Conservation (phyloP, 2,888 invertebrate genomes). For the Schizotus pectinicornis region DNA sequence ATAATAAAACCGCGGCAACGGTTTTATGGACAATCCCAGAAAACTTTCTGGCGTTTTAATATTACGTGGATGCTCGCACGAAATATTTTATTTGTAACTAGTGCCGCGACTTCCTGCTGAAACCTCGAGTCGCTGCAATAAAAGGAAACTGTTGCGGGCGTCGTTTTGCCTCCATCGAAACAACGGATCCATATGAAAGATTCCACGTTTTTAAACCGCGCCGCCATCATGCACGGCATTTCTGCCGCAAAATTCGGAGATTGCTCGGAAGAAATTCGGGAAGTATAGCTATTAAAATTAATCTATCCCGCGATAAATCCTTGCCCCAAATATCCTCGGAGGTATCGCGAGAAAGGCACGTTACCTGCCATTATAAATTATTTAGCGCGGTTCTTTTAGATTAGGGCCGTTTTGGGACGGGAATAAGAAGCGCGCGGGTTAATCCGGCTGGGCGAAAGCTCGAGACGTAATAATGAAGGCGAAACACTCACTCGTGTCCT, state of each 20-base stretch:
- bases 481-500: constrained; percentile 4
- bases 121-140: constrained; percentile 1
- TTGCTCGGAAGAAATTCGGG: constrained; percentile 20
- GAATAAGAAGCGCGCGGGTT: constrained; percentile 19
- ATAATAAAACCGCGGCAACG: constrained; percentile 2
- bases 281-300: constrained; percentile 38
- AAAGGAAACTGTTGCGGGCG: neutral
- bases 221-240: neutral
- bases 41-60: constrained; percentile 1
- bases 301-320: constrained; percentile 42
- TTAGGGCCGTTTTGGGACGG: constrained; percentile 42
- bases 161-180: neutral
- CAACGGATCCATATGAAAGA: constrained; percentile 5
- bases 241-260: constrained; percentile 20
- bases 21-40: neutral
- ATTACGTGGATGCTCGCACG: neutral
- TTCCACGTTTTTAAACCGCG: constrained; percentile 7
- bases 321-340: constrained; percentile 35
- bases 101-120: constrained; percentile 10
- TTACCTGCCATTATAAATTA: constrained; percentile 48
- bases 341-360: constrained; percentile 37
- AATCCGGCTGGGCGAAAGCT: constrained; percentile 15
- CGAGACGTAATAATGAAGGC: no score
- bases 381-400: constrained; percentile 47
- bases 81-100: constrained; percentile 5